phyloP scores from a whole-genome alignment of 2,113 vertebrate species.

The Tautogolabrus adspersus region DNA sequence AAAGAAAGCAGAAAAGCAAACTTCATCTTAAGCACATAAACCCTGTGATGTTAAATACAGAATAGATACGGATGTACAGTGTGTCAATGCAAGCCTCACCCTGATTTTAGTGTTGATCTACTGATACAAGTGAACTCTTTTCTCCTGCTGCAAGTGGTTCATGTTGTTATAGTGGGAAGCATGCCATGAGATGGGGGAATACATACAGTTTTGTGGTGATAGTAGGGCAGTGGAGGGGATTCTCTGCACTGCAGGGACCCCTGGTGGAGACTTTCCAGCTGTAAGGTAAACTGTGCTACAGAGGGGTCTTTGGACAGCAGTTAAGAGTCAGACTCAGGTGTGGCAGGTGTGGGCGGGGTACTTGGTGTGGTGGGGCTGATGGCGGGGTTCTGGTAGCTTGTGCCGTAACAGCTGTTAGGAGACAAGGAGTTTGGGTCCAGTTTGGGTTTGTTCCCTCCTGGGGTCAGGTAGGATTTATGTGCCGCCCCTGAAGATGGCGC shows the following conservation, averaged over 20 bases:
- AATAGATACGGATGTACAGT: conserved; percentile 16
- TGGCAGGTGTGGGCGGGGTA: conserved; percentile 75
- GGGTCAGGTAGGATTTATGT: conserved; percentile 90
- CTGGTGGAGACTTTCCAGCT: conserved; percentile 39
- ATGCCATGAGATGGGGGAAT: conserved; percentile 13
- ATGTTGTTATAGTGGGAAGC: neutral
- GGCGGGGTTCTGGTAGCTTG: conserved; percentile 88
- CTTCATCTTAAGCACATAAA: conserved; percentile 23
- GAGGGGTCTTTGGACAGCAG: conserved; percentile 12
- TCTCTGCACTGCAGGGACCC: conserved; percentile 38
- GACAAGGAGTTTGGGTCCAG: conserved; percentile 78
- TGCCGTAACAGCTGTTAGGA: conserved; percentile 89
- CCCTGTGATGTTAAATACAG: conserved; percentile 28
- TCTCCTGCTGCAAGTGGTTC: conserved; percentile 13
- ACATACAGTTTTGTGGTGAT: conserved; percentile 11
- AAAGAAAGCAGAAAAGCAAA: conserved; percentile 45
- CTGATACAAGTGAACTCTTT: conserved; percentile 1
- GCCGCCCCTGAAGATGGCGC: conserved; percentile 85
- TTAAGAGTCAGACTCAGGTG: conserved; percentile 95
- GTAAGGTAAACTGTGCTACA: conserved; percentile 42
- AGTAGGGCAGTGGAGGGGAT: conserved; percentile 31
- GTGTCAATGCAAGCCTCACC: conserved; percentile 5
- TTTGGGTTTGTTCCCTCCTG: conserved; percentile 78
- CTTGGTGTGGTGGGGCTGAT: conserved; percentile 77
- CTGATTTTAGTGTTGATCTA: conserved; percentile 20